Evolutionary conservation across 1,140 invertebrate genomes (phyloP), one percentile per base, ranked within the genome.

Genomic region (Ceratosolen solmsi): DNA sequence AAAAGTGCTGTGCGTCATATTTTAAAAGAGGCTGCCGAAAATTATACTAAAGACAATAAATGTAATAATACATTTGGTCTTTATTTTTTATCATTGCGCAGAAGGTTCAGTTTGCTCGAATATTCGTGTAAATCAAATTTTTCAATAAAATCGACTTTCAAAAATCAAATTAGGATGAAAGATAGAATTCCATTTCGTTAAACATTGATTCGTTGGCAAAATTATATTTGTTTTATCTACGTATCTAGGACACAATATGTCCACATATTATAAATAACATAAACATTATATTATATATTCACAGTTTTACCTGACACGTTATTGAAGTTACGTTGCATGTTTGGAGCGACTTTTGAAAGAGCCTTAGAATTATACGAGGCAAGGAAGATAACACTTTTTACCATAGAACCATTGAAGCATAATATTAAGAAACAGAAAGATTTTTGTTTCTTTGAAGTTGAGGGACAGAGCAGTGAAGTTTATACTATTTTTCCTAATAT

Each of bases 331-430:
- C 91, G 93, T 85, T 92, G 91, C 20, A 84, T 93, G 11, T 95
- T 94, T 89, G 94, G 93, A 9, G 80, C 83, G 25, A 86, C 91
- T 27, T 90, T 95, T 75, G 90, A 93, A 87, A 90, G 92, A 84
- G 93, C 94, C 11, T 86, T 94, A 54, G 93, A 94, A 85, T 88
- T 95, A 22, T 88, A 94, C 30, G 94, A 94, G 84, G 92, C 91
- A 74, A 88, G 89, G 46, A 88, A 88, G 79, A 87, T 95, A 38
- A 92, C 90, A 11, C 83, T 90, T 30, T 86, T 74, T 30, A 82
- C 81, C 3, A 49, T 86, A 85, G 33, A 94, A n/a, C n/a, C n/a
- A 92, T 70, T 83, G 83, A 78, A 88, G 87, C 27, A n/a, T 72
- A 85, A 36, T 89, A 91, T 79, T 88, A 88, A 36, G 84, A 88